Evolutionary conservation across 2,888 invertebrate genomes (phyloP), one percentile per base, ranked within the genome.

Genomic region (Heliconius aoede): DNA sequence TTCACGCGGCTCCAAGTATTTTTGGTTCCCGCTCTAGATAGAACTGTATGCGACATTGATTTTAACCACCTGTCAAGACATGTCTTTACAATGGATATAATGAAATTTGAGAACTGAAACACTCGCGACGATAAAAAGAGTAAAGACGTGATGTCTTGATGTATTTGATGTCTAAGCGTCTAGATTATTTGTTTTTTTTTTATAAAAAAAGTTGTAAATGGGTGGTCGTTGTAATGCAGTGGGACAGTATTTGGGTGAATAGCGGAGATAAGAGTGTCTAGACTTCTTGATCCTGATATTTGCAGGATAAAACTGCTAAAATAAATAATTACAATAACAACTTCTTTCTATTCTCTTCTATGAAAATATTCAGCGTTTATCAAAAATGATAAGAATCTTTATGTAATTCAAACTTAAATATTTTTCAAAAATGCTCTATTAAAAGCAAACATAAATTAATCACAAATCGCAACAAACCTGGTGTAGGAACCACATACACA

Each of bases 401-500:
- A n/a, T n/a, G 3, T 32, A 65, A n/a, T 36, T 24, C n/a, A 36
- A 5, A 15, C 7, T 24, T 65, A n/a, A 32, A 65, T 5, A n/a
- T 4, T 36, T n/a, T 36, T 65, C 21, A 62, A 32, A 32, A 21
- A 15, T 21, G 21, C 3, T 51, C 46, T 15, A n/a, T 28, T 1
- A 30, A 69, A 30, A n/a, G n/a, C 51, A 69, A 69, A 51, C 68
- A 51, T 51, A 69, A 69, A 69, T 69, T 30, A 69, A 69, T 8
- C 13, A 11, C 51, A 69, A 55, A 55, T 55, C 24, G 11, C n/a
- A 30, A 46, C 51, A 69, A 69, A 69, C 46, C 55, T 69, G 55
- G 68, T 28, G 28, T 46, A 68, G 21, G 68, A n/a, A 51, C 15
- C 28, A 51, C 68, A 36, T n/a, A 64, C 11, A 32, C n/a, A 28